Evolutionary conservation across 2,888 invertebrate species (phyloP).

Genomic region (Trissolcus brochymenae): DNA sequence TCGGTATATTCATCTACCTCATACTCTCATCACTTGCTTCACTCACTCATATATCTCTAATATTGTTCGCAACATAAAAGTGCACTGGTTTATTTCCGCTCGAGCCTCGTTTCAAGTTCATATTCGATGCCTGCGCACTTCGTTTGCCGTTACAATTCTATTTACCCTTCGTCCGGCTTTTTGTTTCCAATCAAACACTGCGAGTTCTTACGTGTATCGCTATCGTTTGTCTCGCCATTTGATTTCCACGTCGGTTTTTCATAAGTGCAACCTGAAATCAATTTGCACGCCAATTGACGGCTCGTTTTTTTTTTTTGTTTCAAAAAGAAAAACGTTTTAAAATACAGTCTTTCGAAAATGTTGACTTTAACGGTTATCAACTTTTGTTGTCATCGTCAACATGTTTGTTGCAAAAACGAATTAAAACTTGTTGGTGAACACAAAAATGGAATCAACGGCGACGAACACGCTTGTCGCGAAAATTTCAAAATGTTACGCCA

Average conservation of each 20-base stretch:
- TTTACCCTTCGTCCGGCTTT: slow-evolving; percentile 33
- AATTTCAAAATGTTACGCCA: slow-evolving; percentile 46
- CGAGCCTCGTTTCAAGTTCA: slow-evolving; percentile 52
- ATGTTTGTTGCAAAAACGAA: too few species aligned
- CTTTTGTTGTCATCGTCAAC: too few species aligned
- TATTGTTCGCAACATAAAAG: slow-evolving; percentile 58
- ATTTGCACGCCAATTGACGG: neutral
- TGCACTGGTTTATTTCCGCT: slow-evolving; percentile 54
- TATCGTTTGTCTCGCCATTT: slow-evolving; percentile 15
- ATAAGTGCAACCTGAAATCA: neutral
- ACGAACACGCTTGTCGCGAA: slow-evolving; percentile 10
- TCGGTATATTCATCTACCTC: slow-evolving; percentile 68
- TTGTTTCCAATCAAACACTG: slow-evolving; percentile 41
- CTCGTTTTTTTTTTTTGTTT: neutral
- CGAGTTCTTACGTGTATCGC: slow-evolving; percentile 35
- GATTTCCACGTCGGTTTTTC: slow-evolving; percentile 5
- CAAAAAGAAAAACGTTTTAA: too few species aligned
- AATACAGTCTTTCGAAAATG: too few species aligned
- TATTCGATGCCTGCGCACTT: slow-evolving; percentile 40
- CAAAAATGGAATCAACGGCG: too few species aligned
- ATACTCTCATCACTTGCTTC: slow-evolving; percentile 61
- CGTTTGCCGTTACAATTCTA: slow-evolving; percentile 52
- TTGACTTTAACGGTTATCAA: too few species aligned
- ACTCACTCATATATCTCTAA: slow-evolving; percentile 58
- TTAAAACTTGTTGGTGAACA: too few species aligned